phyloP scores from a whole-genome alignment of 2,113 vertebrate species.

The Pandion haliaetus region DNA sequence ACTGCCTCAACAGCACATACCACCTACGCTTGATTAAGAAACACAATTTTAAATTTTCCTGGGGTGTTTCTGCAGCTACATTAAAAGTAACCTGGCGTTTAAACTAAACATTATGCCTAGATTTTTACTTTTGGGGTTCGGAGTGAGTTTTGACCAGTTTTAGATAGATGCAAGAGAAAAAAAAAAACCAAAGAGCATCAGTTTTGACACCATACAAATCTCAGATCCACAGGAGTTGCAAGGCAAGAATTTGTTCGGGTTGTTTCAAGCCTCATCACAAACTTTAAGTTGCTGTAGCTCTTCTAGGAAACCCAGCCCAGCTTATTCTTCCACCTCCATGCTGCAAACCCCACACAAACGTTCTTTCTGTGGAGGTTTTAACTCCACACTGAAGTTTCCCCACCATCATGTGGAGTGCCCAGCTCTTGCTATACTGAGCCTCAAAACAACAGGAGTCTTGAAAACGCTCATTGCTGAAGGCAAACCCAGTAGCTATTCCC shows the following conservation, averaged over 20 bases:
- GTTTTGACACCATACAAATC: not conserved
- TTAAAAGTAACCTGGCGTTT: not conserved
- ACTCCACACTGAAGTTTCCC: not conserved
- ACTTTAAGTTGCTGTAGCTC: not conserved
- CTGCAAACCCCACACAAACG: accelerated
- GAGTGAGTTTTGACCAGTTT: not conserved
- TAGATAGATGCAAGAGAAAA: not conserved
- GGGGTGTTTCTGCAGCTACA: not conserved
- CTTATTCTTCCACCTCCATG: not conserved
- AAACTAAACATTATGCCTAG: not conserved
- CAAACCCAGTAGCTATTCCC: not conserved
- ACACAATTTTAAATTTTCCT: not conserved
- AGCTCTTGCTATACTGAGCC: not conserved
- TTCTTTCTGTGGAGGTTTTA: not conserved
- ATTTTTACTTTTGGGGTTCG: not conserved
- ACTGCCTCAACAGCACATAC: accelerated
- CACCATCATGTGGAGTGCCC: not conserved
- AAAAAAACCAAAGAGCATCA: not conserved
- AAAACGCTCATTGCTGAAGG: not conserved
- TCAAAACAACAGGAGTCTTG: not conserved
- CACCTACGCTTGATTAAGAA: not conserved
- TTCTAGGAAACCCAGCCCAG: not conserved
- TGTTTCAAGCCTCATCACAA: not conserved
- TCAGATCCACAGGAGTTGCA: not conserved
- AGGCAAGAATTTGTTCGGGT: not conserved